Evolutionary conservation across 2,888 invertebrate genomes (phyloP), one percentile per base, ranked within the genome.

Genomic region (Melolontha melolontha): DNA sequence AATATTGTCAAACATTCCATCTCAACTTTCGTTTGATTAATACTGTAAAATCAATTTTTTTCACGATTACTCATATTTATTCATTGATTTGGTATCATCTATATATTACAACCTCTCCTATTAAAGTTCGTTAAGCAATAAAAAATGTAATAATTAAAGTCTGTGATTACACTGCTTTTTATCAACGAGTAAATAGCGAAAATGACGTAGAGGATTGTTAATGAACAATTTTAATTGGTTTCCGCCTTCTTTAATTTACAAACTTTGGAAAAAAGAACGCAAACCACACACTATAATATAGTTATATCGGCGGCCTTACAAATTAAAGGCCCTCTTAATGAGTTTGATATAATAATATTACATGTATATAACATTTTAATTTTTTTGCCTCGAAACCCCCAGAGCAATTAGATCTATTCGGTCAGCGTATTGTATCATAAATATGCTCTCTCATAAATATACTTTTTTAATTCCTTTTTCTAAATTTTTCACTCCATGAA

Each of bases 161-260:
- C 6, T 10, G 34, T 34, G 10, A 34, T 6, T 34, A 34, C 34
- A 6, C 8, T 10, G 10, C 34, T 34, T 34, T 34, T 34, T 34
- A 8, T 6, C 6, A 34, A 34, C 5, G 7, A 34, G 22, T 41
- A 16, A 17, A 22, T 10, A 55, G 17, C 22, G 27, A 27, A 57
- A 57, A 42, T 42, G 27, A 39, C 42, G 44, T 29, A 29, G 12
- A 16, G 34, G 11, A 29, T 29, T 47, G 22, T 47, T 59, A 47
- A 59, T 44, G 59, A 59, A 47, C 4, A 29, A 44, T 59, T 34
- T n/a, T 59, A 47, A 59, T 59, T 59, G 44, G 59, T 59, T 59
- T 29, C 59, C 59, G 59, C 59, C 59, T 47, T 8, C 34, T 59
- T 59, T 59, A 59, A 59, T 59, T 47, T 59, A 59, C 34, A 34